These are phyloP conservation scores for Corythornis madagascariensis DNA, from an alignment of 2,113 vertebrate species.

Conservation along the genomic window DNA sequence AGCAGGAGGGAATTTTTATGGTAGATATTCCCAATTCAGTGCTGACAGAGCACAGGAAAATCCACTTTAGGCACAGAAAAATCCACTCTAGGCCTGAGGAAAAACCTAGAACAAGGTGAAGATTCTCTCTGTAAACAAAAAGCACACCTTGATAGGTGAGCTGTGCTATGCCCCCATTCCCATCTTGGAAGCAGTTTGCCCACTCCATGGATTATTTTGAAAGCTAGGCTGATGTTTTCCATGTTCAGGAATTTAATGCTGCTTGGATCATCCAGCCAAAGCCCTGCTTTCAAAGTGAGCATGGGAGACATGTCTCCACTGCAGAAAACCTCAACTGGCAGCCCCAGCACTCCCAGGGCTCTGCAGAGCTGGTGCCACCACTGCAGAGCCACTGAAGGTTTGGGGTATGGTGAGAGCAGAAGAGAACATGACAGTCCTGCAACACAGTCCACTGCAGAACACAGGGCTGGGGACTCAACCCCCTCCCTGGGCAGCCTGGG, in stretches of 20 bases:
- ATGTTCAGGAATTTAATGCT: not conserved
- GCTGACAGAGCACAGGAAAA: not conserved
- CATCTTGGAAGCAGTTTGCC: not conserved
- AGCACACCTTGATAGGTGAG: not conserved
- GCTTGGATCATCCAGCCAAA: not conserved
- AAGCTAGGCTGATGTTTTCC: not conserved
- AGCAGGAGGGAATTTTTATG: not conserved
- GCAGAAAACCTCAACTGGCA: not conserved
- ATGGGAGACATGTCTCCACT: not conserved
- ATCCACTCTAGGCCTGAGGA: not conserved
- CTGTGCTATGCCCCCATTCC: fast-evolving
- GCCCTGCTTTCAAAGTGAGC: not conserved
- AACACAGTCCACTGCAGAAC: not conserved
- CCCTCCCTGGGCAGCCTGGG: too few species aligned
- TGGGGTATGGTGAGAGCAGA: not conserved
- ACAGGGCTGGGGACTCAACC: not conserved
- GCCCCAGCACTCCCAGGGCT: not conserved
- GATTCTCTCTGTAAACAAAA: not conserved
- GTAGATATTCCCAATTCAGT: not conserved
- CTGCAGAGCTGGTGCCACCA: not conserved
- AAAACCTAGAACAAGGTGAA: not conserved
- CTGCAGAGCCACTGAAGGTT: not conserved
- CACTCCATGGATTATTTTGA: not conserved
- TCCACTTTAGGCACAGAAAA: not conserved
- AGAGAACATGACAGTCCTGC: fast-evolving